A percentile compares a stretch with the other conserved stretches of the same genome.
Evolutionary conservation across 2,797 vertebrate genomes (phyloP).

Genomic region (Steatocranus sp.): DNA sequence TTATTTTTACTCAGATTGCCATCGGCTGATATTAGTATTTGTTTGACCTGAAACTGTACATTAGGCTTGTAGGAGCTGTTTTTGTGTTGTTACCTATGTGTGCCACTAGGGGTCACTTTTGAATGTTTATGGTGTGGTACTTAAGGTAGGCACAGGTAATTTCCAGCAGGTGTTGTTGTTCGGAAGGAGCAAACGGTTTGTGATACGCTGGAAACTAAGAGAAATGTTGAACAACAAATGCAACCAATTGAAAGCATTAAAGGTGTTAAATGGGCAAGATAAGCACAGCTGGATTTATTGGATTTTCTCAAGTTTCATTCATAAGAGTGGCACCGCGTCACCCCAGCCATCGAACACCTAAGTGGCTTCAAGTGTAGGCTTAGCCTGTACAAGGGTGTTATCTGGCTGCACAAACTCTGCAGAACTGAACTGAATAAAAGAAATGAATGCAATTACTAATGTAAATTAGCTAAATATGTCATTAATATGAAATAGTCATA

Average conservation of each 20-base stretch:
- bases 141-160: not conserved
- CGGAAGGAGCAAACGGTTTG: not conserved
- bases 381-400: not conserved
- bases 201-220: not conserved
- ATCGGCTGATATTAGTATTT: not conserved
- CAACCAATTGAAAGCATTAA: not conserved
- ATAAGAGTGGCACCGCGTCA: not conserved
- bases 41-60: not conserved
- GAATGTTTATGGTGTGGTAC: not conserved
- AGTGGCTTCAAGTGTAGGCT: not conserved
- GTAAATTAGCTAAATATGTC: not conserved
- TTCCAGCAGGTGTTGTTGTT: not conserved
- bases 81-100: not conserved
- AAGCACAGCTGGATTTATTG: not conserved
- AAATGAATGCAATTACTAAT: not conserved
- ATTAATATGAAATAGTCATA: not conserved
- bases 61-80: not conserved
- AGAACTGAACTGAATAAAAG: not conserved
- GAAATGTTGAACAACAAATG: not conserved
- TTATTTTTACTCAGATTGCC: not conserved
- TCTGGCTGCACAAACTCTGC: not conserved
- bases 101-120: not conserved
- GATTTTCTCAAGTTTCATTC: not conserved
- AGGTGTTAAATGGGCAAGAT: not conserved
- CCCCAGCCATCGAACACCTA: accelerated